phyloP scores from a whole-genome alignment of 2,797 vertebrate species.

The Notoglanidium macrostoma region DNA sequence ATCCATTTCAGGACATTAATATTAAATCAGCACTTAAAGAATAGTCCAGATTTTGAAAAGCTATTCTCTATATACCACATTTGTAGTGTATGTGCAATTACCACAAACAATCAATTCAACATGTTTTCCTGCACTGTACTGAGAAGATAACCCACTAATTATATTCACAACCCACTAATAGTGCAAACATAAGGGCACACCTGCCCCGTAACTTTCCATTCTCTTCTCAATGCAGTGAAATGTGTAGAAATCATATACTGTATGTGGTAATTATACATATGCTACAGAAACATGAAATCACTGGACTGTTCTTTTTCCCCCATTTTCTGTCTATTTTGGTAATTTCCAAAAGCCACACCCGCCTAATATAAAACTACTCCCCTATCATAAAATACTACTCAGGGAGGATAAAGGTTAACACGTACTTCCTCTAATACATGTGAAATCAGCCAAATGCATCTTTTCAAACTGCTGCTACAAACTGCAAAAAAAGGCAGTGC shows the following conservation, averaged over 20 bases:
- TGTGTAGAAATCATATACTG: not conserved
- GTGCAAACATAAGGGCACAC: not conserved
- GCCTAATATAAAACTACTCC: not conserved
- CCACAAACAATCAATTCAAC: not conserved
- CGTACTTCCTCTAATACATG: not conserved
- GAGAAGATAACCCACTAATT: not conserved
- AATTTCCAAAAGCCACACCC: not conserved
- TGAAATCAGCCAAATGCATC: not conserved
- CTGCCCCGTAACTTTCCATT: not conserved
- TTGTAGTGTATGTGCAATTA: not conserved
- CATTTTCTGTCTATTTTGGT: not conserved
- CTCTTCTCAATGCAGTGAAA: not conserved
- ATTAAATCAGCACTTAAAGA: constrained; percentile 20
- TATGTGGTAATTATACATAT: not conserved
- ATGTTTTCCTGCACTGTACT: not conserved
- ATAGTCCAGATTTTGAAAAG: not conserved
- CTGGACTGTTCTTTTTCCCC: not conserved
- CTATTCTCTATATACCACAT: not conserved
- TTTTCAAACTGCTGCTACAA: not conserved
- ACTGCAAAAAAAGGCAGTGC: not conserved
- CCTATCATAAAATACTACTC: not conserved
- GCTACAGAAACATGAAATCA: not conserved
- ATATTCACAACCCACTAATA: not conserved
- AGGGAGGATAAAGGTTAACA: not conserved
- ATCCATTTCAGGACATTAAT: constrained; percentile 33